Evolutionary conservation across 2,888 invertebrate species (phyloP), one percentile per base, ranked within the genome.

Genomic region (Vanessa cardui): DNA sequence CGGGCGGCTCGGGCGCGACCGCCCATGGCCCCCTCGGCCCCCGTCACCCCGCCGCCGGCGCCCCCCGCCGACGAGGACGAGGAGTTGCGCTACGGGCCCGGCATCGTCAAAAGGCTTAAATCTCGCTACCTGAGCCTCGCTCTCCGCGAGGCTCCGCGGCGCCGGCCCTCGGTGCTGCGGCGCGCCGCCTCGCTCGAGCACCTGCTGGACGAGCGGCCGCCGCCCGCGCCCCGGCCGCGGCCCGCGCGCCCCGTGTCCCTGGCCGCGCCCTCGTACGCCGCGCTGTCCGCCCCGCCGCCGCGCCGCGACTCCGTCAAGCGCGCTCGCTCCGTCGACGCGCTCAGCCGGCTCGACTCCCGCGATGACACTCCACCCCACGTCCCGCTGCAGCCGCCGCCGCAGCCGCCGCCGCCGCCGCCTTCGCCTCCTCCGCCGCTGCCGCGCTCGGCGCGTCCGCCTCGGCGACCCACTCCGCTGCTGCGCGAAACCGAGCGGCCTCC

Each of bases 41-140:
- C 83, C 47, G 82, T 83, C 33, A 84, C 85, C 31, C 83, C 84
- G 63, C 83, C 84, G 62, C 81, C 83, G 46, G 83, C 86, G 64
- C 82, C 83, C 52, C 78, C 82, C 71, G 66, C 83, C 80, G 85
- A 85, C 80, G 86, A 84, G 58, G 89, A 88, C 75, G 97, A 97
- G 87, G 98, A 98, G 84, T 92, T 98, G 68, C 96, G 96, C 82
- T 98, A 98, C 92, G 98, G 98, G 0, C 98, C 98, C 62, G 98
- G 98, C 68, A 98, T 98, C 82, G 98, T 98, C 49, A 97, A 96
- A 81, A 96, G 96, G 78, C 94, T 98, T 75, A 96, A 97, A 84
- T 96, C 97, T 83, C 96, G 97, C 82, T 98, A 98, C 85, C 94
- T 98, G 73, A 97, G 96, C 85, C 94, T 98, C 74, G 97, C 98